These are phyloP conservation scores for Eledona agricola DNA, from an alignment of 2,888 invertebrate genomes.

Conservation along the genomic window DNA sequence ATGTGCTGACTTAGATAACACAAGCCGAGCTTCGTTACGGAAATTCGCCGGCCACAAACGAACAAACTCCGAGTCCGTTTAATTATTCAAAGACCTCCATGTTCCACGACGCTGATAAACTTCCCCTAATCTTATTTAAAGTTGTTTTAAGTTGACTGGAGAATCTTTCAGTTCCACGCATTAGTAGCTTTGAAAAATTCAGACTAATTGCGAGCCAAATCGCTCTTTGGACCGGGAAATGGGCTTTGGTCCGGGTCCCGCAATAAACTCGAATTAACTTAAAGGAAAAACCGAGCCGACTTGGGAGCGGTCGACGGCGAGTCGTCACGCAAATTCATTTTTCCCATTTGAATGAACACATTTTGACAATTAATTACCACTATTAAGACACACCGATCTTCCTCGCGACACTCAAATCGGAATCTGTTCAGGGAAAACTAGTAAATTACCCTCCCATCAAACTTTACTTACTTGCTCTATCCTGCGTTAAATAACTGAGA, in stretches of 20 bases:
- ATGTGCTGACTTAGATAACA: slow-evolving; percentile 30
- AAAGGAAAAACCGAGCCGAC: slow-evolving; percentile 3
- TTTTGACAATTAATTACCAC: no score
- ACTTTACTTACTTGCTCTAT: slow-evolving; percentile 5
- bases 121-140: slow-evolving; percentile 34
- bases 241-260: slow-evolving; percentile 23
- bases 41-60: slow-evolving; percentile 27
- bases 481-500: slow-evolving; percentile 10
- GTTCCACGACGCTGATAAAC: slow-evolving; percentile 28
- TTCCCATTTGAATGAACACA: no score
- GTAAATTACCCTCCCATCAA: slow-evolving; percentile 13
- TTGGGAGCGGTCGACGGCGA: slow-evolving; percentile 13
- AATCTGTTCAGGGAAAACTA: slow-evolving; percentile 12
- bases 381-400: no score
- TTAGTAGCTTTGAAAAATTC: slow-evolving; percentile 11
- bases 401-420: slow-evolving; percentile 4
- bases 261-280: slow-evolving; percentile 12
- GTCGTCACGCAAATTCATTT: slow-evolving; percentile 10
- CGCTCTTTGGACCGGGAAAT: slow-evolving; percentile 30
- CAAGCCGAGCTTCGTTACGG: slow-evolving; percentile 24
- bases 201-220: slow-evolving; percentile 11
- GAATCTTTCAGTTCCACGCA: slow-evolving; percentile 9
- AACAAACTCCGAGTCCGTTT: slow-evolving; percentile 28
- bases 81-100: slow-evolving; percentile 36
- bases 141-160: slow-evolving; percentile 15